phyloP scores from a whole-genome alignment of 2,797 vertebrate species.

The Merluccius polli region DNA sequence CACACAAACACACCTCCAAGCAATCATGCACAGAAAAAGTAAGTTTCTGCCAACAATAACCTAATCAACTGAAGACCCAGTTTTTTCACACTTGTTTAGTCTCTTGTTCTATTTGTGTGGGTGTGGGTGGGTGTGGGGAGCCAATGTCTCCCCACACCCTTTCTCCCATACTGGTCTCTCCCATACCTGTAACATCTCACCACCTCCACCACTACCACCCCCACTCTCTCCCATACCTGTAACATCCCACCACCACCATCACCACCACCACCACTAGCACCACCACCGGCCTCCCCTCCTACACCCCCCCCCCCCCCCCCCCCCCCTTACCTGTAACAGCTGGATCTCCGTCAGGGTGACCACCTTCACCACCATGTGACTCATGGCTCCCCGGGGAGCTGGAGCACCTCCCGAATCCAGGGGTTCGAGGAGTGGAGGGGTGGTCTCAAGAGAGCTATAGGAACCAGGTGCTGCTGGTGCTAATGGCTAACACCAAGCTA shows the following conservation, averaged over 20 bases:
- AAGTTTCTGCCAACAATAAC: too few relatives aligned
- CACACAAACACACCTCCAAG: too few relatives aligned
- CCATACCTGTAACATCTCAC: background rate
- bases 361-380: constrained; percentile 72
- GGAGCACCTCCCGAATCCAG: constrained; percentile 37
- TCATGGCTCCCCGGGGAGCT: constrained; percentile 63
- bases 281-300: background rate
- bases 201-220: background rate
- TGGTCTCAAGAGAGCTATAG: constrained; percentile 16
- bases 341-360: constrained; percentile 78
- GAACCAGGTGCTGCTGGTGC: constrained; percentile 44
- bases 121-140: too few relatives aligned
- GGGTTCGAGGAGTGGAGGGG: constrained; percentile 17
- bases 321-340: constrained; percentile 67
- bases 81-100: too few relatives aligned
- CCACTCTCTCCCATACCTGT: background rate
- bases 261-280: background rate
- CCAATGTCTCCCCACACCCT: too few relatives aligned
- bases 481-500: background rate
- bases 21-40: too few relatives aligned
- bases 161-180: background rate
- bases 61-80: too few relatives aligned
- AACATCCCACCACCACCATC: background rate
- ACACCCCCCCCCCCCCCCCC: background rate
- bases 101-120: too few relatives aligned